phyloP scores from a whole-genome alignment of 2,113 vertebrate species.

The Callipepla californica region DNA sequence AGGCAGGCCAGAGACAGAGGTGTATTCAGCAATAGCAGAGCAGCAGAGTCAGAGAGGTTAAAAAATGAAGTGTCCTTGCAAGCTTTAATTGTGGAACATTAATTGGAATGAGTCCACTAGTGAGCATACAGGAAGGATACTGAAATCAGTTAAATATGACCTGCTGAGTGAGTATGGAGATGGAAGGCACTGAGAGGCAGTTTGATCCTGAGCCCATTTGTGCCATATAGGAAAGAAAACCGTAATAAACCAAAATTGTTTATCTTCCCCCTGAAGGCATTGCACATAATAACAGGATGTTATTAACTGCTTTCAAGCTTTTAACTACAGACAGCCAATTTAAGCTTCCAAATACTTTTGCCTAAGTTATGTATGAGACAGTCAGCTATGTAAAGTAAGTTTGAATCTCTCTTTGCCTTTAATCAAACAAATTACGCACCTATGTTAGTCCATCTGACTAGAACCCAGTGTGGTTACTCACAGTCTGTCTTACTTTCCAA shows the following conservation, averaged over 20 bases:
- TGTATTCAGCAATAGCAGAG: constrained; percentile 8
- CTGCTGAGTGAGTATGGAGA: neutral
- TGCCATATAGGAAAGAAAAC: constrained; percentile 30
- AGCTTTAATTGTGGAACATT: neutral
- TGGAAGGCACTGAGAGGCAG: constrained; percentile 15
- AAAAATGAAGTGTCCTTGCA: neutral
- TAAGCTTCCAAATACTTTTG: neutral
- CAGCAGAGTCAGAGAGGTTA: neutral
- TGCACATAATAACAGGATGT: neutral
- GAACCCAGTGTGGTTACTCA: neutral
- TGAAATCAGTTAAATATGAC: neutral
- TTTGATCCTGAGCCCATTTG: constrained; percentile 24
- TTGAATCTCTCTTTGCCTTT: neutral
- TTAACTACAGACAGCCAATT: neutral
- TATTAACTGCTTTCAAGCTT: neutral
- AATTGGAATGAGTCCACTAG: constrained; percentile 5
- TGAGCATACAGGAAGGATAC: neutral
- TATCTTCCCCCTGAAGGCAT: constrained; percentile 15
- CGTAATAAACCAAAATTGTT: constrained; percentile 16
- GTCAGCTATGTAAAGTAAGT: neutral
- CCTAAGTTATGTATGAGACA: neutral
- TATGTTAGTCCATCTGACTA: neutral
- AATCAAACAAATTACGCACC: neutral
- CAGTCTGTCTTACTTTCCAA: neutral
- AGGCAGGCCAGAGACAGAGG: neutral